These are phyloP conservation scores for Meda fulgida DNA, from an alignment of 2,797 vertebrate species.

Conservation along the genomic window DNA sequence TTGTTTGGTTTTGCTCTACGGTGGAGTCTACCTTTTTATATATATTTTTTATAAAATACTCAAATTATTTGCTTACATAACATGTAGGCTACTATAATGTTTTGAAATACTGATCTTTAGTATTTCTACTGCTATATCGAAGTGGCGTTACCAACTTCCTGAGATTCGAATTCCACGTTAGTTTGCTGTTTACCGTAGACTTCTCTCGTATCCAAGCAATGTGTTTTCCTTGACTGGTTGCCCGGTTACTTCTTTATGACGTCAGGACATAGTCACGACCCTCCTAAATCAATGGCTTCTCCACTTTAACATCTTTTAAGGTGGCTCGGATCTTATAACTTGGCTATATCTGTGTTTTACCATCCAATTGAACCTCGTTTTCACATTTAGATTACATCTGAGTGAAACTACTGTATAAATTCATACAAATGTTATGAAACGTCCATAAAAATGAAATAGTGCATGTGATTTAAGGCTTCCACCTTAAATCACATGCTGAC, in stretches of 20 bases:
- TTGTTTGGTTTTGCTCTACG: not conserved
- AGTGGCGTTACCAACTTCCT: conserved; percentile 27
- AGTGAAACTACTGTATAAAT: accelerated
- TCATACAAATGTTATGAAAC: not conserved
- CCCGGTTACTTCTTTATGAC: conserved; percentile 68
- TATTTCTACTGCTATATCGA: not conserved
- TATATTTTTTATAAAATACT: not conserved
- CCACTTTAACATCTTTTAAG: conserved; percentile 73
- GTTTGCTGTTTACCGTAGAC: conserved; percentile 58
- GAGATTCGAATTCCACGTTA: conserved; percentile 46
- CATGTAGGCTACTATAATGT: not conserved
- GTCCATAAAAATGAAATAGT: not conserved
- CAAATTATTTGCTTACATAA: not conserved
- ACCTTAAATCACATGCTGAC: conserved; percentile 82
- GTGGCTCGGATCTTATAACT: conserved; percentile 54
- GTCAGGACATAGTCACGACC: conserved; percentile 72
- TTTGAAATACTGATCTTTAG: not conserved
- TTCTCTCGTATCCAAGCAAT: conserved; percentile 70
- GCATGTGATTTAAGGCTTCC: not conserved
- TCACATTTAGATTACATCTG: not conserved
- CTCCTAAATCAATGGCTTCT: conserved; percentile 53
- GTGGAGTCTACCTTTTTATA: not conserved
- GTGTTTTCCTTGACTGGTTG: conserved; percentile 78
- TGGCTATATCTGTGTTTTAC: not conserved
- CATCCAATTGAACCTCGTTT: not conserved